Evolutionary conservation across 2,888 invertebrate genomes (phyloP).

Genomic region (Tiliacea aurago): DNA sequence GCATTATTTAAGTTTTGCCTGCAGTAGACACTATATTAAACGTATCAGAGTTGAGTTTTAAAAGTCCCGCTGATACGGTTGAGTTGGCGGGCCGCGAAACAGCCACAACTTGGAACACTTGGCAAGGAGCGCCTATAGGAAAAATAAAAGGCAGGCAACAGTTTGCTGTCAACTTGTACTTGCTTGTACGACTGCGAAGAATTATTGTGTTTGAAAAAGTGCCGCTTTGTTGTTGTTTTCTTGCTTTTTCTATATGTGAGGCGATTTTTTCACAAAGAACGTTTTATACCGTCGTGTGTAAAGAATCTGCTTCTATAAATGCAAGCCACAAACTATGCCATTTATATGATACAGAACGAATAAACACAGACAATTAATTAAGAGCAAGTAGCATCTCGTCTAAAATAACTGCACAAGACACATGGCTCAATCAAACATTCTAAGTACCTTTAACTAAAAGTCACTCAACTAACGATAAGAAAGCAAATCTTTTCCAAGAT

Average conservation of each 20-base stretch:
- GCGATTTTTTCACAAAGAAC: background rate
- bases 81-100: constrained; percentile 84
- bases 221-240: constrained; percentile 46
- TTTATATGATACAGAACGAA: background rate
- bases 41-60: constrained; percentile 84
- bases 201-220: constrained; percentile 68
- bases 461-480: constrained; percentile 13
- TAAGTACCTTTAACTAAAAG: constrained; percentile 9
- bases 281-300: background rate
- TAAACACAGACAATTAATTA: background rate
- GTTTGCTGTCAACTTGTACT: constrained; percentile 74
- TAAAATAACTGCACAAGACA: background rate
- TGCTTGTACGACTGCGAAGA: constrained; percentile 67
- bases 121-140: constrained; percentile 84
- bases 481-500: constrained; percentile 10
- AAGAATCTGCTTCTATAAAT: background rate
- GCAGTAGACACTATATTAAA: constrained; percentile 84
- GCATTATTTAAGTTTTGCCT: constrained; percentile 86
- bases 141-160: constrained; percentile 88
- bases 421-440: background rate
- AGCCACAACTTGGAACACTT: constrained; percentile 81
- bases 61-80: constrained; percentile 81
- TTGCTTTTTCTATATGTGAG: constrained; percentile 10
- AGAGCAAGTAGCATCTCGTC: background rate
- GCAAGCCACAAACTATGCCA: background rate